Conservation (phyloP, 2,113 vertebrate species). For the Microcebus tavaratra region DNA sequence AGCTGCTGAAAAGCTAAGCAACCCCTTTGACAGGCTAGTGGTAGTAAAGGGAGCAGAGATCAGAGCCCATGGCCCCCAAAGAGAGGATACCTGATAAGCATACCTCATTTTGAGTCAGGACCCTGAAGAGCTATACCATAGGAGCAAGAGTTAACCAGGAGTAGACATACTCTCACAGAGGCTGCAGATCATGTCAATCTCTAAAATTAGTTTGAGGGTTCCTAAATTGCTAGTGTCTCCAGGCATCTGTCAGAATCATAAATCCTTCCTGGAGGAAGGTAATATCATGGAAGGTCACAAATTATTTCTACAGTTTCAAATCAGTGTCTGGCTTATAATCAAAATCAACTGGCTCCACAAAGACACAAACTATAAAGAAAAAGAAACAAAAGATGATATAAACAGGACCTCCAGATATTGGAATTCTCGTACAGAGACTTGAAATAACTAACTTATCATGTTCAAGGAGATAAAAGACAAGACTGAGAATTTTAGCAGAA, state of each 20-base stretch:
- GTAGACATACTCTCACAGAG: neutral
- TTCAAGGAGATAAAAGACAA: neutral
- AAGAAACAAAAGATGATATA: conserved; percentile 11
- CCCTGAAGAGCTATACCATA: neutral
- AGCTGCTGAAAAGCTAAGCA: neutral
- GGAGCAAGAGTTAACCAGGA: neutral
- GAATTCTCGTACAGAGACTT: conserved; percentile 5
- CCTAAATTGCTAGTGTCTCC: neutral
- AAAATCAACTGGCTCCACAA: neutral
- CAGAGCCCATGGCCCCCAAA: neutral
- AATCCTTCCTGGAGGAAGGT: conserved; percentile 5
- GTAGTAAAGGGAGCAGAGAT: neutral
- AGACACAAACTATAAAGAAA: neutral
- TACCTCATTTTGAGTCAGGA: neutral
- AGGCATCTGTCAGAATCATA: neutral
- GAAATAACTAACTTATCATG: neutral
- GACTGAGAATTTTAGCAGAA: neutral
- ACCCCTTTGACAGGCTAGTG: neutral
- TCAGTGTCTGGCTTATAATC: neutral
- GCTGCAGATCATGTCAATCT: neutral
- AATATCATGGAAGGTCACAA: neutral
- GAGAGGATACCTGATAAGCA: neutral
- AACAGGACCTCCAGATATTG: neutral
- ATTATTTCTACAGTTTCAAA: conserved; percentile 1
- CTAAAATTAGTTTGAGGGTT: neutral